Evolutionary conservation across 2,797 vertebrate species (phyloP), one percentile per base, ranked within the genome.

Genomic region (Acrossocheilus fasciatus): DNA sequence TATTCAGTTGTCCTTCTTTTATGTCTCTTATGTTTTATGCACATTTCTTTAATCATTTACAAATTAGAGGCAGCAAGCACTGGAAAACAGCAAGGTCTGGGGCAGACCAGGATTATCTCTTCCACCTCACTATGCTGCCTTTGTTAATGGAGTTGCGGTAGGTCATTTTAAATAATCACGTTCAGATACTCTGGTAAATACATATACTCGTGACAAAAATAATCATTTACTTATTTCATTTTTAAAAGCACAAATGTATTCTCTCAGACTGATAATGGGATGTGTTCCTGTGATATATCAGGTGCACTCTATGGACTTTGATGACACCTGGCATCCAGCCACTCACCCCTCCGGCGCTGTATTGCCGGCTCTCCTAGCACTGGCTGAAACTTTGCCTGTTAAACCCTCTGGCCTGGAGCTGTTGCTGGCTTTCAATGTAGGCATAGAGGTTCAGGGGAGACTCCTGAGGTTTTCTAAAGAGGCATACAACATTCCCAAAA

Each of bases 271-370:
- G 43, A 47, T 70, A 47, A 39, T 76, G 12, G 20, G 30, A 69
- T 41, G 6, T 69, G 20, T 50, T 81, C 10, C 45, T 54, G n/a
- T 68, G 45, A 64, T 80, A 4, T 39, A 57, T 68, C 81, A 99
- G 98, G 95, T 98, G 80, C 98, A 99, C 92, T 97, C 98, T 15
- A 98, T 99, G 98, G 98, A 99, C 89, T 99, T 98, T 93, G 98
- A 99, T 0, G 98, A 99, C 91, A 99, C 97, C 0, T 99, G 98
- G 98, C 95, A 99, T 79, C 98, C 98, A 54, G 97, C 98, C n/a
- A 99, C 98, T 52, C 98, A 99, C 85, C 98, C 98, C 11, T 98
- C 98, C 0, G 98, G 98, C 1, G 94, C 96, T 0, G 95, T 99
- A 86, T 93, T 99, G 11, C 96, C 98, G 0, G 95, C 96, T 0